Evolutionary conservation across 92 coral and sea anemone genomes (phyloP).

Genomic region (Palythoa grandis): DNA sequence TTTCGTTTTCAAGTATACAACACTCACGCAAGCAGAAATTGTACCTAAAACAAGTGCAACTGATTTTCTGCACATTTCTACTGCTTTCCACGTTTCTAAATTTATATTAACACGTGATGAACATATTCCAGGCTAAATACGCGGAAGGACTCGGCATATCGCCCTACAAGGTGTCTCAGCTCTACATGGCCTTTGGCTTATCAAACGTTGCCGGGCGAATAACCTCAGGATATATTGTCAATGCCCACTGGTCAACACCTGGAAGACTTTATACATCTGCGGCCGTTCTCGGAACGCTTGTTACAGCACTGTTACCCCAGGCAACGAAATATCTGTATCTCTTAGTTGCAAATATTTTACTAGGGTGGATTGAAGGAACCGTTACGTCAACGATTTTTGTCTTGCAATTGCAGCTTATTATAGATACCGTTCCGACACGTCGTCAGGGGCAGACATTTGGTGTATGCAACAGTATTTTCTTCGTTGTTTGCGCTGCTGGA

Average conservation of each 20-base stretch:
- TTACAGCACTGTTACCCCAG: conserved; percentile 6
- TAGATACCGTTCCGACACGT: not conserved
- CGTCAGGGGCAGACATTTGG: not conserved
- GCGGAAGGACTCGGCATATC: conserved; percentile 31
- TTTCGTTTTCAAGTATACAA: too few species aligned
- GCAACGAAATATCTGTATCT: not conserved
- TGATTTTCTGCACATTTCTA: too few species aligned
- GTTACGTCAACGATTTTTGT: not conserved
- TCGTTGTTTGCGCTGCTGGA: not conserved
- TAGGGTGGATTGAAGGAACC: conserved; percentile 10
- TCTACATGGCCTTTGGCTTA: conserved; percentile 4
- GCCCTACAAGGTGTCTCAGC: not conserved
- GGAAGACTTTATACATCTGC: not conserved
- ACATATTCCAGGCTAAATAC: conserved; percentile 11
- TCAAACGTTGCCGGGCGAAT: conserved; percentile 1
- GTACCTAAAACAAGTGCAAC: too few species aligned
- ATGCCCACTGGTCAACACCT: not conserved
- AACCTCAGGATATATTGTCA: not conserved
- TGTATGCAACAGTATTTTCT: not conserved
- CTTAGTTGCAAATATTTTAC: not conserved
- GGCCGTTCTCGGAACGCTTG: not conserved
- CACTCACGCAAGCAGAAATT: too few species aligned
- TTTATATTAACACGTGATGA: too few species aligned
- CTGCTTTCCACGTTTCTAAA: too few species aligned
- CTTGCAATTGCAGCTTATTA: not conserved